Evolutionary conservation across 1,140 invertebrate genomes (phyloP), one percentile per base, ranked within the genome.

Genomic region (Drosophila tani): DNA sequence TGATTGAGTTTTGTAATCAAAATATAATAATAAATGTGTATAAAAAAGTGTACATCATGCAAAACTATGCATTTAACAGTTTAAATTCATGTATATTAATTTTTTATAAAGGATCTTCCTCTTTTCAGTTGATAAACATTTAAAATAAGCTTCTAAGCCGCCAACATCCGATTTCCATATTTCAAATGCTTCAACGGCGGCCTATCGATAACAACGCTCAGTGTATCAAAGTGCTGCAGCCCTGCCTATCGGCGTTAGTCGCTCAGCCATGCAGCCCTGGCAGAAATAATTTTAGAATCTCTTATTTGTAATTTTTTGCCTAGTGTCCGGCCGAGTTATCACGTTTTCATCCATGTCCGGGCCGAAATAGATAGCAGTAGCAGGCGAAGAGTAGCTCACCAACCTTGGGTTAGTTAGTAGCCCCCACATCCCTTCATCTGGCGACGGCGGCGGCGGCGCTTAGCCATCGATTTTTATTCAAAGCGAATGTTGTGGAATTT

Each of bases 381-480:
- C 12, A 4, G 51, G 12, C 24, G 51, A 21, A 40, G 35, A 46
- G 35, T 32, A 45, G 27, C 53, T 63, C 17, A 43, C 24, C 40
- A 43, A 43, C 63, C 49, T 29, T 50, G 41, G 40, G 47, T 46
- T 77, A 68, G 75, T 68, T 77, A 77, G 75, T 68, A 77, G 75
- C 45, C 17, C 17, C 38, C 5, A 46, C 29, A 27, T 15, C 57
- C 41, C 47, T 17, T 21, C 17, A 50, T 27, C 27, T 40, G 49
- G 35, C 47, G 56, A 43, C 67, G 21, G 46, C 45, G 35, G 27
- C 40, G 65, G 43, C 69, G n/a, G 45, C 45, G 45, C 51, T 29
- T 12, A 21, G 66, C 47, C 65, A 78, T 78, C 75, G 75, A 69
- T 78, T 78, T 78, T 77, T 78, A 50, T 69, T 60, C n/a, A 53